Evolutionary conservation across 1,140 invertebrate species (phyloP), one percentile per base, ranked within the genome.

Genomic region (Andrena cerasifolii): DNA sequence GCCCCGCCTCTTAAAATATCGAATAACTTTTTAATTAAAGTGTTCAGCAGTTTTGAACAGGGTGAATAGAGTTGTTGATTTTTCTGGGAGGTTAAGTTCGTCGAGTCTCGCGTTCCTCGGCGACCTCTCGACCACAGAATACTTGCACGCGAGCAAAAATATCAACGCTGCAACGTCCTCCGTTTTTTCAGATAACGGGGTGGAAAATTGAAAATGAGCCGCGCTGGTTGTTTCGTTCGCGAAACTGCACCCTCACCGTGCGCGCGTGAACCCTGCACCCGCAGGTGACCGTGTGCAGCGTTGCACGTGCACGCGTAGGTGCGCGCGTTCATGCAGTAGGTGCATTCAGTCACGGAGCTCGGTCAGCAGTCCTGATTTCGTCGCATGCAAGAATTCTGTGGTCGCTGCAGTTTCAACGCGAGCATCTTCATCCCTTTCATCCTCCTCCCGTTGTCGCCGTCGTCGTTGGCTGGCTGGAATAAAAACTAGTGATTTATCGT

Each of bases 351-450:
- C 80, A 82, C 79, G 75, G 56, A 72, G 84, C 84, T 58, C 75
- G 79, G 86, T 88, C 87, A 88, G 87, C 87, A 87, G 81, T 88
- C 82, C 65, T 72, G 86, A 86, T 88, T 85, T 81, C 80, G 63
- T 75, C 59, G 84, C 76, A 84, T 82, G 84, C 80, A 81, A 86
- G 86, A 87, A 87, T 87, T 88, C 79, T 85, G 87, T 87, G 83
- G 75, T 87, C 87, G 86, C 59, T 82, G 86, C 84, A 86, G 79
- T 88, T 86, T 86, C 84, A 86, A 77, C 75, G 72, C 36, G 75
- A 84, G 77, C 78, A 85, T 86, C 83, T 86, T 86, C 73, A 79
- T 86, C 79, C 80, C 36, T 53, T 78, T 40, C 49, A 72, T 56
- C 40, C 51, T 49, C 54, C 12, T 31, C 47, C 49, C 26, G 51